Conservation (phyloP, 2,888 invertebrate species). For the Pyrochroa serraticornis region DNA sequence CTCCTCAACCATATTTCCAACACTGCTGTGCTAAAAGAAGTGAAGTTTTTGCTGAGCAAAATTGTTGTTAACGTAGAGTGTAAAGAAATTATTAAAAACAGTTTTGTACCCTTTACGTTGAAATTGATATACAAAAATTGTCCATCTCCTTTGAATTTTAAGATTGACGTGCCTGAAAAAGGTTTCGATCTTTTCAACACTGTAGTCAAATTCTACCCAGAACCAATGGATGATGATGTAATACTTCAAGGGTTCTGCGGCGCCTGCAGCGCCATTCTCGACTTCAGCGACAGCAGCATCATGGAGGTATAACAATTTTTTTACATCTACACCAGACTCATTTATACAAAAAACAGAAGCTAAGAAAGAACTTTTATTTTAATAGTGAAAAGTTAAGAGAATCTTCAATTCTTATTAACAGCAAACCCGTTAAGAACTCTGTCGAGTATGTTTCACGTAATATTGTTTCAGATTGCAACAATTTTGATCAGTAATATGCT, state of each 20-base stretch:
- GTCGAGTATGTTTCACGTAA: not conserved
- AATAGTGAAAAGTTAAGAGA: too few relatives aligned
- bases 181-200: constrained; percentile 38
- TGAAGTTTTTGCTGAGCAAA: constrained; percentile 35
- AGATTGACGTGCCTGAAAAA: constrained; percentile 29
- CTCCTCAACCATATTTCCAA: constrained; percentile 22
- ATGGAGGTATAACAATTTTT: constrained; percentile 27
- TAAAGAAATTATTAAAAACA: constrained; percentile 32
- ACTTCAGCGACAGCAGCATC: constrained; percentile 27
- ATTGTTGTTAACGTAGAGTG: constrained; percentile 28
- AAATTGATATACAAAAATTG: constrained; percentile 32
- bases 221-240: constrained; percentile 31
- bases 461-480: constrained; percentile 31
- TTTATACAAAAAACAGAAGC: too few relatives aligned
- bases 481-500: constrained; percentile 29
- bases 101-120: constrained; percentile 32
- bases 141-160: constrained; percentile 21
- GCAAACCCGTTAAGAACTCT: too few relatives aligned
- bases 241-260: constrained; percentile 34
- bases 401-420: too few relatives aligned
- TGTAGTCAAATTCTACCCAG: constrained; percentile 29
- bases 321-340: too few relatives aligned
- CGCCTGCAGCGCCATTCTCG: constrained; percentile 24
- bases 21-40: constrained; percentile 32
- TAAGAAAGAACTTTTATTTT: too few relatives aligned